Base-by-base conservation (phyloP, 64 coral and sea anemone species). In the Dendrophyllia cribrosa region DNA sequence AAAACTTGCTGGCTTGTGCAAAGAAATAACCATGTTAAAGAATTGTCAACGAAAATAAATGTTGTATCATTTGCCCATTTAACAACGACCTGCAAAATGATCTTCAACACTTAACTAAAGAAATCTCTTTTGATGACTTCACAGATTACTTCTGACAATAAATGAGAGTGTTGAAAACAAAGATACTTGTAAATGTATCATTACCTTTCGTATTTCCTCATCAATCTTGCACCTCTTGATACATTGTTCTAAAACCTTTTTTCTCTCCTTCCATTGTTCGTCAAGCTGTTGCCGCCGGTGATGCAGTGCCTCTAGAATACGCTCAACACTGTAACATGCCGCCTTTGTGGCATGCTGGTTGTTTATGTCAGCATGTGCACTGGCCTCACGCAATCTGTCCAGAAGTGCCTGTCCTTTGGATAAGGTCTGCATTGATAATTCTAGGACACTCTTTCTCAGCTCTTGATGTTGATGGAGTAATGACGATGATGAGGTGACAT, bases 401-500 rank as follows among this genome's bases (percentile, higher is more conserved):
- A 99, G 85, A 73, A 99, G 83, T 15, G 78, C 83, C 65, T 99
- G 97, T 23, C 97, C 97, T 80, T 96, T 99, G 46, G 97, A 92
- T 91, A 99, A 85, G 17, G 97, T 99, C 62, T 99, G 94, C 97
- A 99, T 99, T 24, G 97, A 99, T 67, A 99, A 70, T 67, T 99
- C 97, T 2, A 99, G 22, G 9, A 99, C 91, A 77, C 97, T 93
- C 62, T 93, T 90, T 44, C 97, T 77, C 7, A 99, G 83, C 74
- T 99, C 97, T 79, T 99, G 97, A 66, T 99, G 93, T 78, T 99
- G 94, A 46, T 94, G 85, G 20, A 99, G 94, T 66, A 99, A 86
- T 22, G 97, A 96, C 60, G 94, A 89, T 7, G 97, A 92, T 43
- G 94, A 90, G 3, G 97, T 93, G 12, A 99, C 84, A 82, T 99